Base-by-base conservation (phyloP, 2,797 vertebrate species). In the Chromis chromis region DNA sequence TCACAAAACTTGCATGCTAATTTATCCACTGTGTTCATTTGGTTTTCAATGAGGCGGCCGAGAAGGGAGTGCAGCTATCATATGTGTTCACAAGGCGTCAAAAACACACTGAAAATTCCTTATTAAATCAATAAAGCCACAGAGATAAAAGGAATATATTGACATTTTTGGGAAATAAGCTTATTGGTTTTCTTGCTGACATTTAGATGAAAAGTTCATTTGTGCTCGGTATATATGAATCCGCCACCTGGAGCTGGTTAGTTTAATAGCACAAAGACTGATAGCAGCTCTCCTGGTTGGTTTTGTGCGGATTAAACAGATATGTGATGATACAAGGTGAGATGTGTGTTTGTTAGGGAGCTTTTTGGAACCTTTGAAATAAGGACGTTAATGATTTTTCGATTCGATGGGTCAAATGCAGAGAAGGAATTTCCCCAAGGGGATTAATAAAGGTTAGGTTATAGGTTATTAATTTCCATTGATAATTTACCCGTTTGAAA, bases 1-100 rank as follows among this genome's bases (percentile, higher is more conserved):
- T 27, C 27, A 65, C 58, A 28, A 71, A 77, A 79, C 52, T 6
- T 14, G 61, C 70, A 80, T 79, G 50, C 64, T 76, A 75, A 82
- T 84, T 74, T 42, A 62, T 63, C 39, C 55, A 49, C 46, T 36
- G 53, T 53, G 76, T 73, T 57, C 2, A 76, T 84, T 78, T 66
- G 55, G 22, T 49, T 62, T 75, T 82, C 44, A 74, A 1, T 28
- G 28, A 75, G 62, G 62, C 27, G 44, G 70, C 48, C 22, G 17
- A 40, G 22, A 21, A 57, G 77, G 60, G 24, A 63, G 27, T 52
- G 19, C 63, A 77, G 31, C 61, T 56, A 31, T 49, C 48, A 70
- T 28, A 52, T 28, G 31, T 50, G 49, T 57, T 56, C 52, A 62
- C 60, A 67, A 77, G 9, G 55, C 40, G 60, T 21, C 2, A 3